Percentiles rank a stretch among this genome's conserved stretches.
Conservation (phyloP, 2,113 vertebrate species). For the Melozone crissalis region DNA sequence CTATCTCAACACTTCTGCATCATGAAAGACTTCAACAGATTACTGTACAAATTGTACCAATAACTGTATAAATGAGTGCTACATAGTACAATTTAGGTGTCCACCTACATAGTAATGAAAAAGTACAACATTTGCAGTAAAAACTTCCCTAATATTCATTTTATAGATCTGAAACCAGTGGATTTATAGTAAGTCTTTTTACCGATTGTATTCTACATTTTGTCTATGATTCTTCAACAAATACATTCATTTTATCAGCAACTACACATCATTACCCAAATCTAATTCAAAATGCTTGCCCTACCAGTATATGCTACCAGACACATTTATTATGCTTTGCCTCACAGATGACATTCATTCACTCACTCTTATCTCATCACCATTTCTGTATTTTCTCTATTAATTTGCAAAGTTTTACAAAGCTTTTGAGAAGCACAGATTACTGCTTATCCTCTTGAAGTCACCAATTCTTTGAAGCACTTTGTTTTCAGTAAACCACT, state of each 20-base stretch:
- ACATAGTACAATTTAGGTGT: not conserved
- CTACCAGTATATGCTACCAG: not conserved
- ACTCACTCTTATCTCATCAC: accelerated
- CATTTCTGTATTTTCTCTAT: not conserved
- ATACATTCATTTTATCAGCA: not conserved
- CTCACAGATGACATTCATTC: not conserved
- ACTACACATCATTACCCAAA: not conserved
- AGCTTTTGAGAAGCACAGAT: not conserved
- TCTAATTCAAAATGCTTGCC: not conserved
- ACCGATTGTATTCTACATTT: not conserved
- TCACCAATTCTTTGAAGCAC: not conserved
- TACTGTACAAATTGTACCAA: not conserved
- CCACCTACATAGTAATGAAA: not conserved
- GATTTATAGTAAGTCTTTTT: not conserved
- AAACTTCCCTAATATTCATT: not conserved
- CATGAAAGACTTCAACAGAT: not conserved
- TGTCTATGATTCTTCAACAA: not conserved
- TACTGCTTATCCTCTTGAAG: not conserved
- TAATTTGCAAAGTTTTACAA: not conserved
- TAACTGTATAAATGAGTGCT: not conserved
- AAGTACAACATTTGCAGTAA: not conserved
- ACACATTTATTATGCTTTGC: not conserved
- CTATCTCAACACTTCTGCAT: not conserved
- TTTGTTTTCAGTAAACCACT: not conserved
- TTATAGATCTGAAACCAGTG: not conserved